Conservation (phyloP, 2,113 vertebrate species). For the Thalassarche chlororhynchos region DNA sequence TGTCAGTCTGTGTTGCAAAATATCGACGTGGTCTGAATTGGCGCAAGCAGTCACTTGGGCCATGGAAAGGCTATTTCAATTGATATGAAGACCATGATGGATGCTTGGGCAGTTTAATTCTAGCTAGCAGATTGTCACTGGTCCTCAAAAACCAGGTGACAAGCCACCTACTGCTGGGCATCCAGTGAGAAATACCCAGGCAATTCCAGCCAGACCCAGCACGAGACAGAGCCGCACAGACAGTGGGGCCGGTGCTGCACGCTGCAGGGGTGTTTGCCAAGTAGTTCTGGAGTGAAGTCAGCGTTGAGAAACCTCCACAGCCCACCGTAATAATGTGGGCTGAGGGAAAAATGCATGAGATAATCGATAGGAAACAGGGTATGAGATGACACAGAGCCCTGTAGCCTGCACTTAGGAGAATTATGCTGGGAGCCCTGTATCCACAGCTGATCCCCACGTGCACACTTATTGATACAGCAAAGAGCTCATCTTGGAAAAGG, state of each 20-base stretch:
- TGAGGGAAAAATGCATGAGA: not conserved
- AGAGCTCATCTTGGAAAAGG: not conserved
- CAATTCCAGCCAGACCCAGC: not conserved
- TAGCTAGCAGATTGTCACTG: not conserved
- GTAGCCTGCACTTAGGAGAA: not conserved
- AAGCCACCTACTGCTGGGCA: not conserved
- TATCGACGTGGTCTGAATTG: not conserved
- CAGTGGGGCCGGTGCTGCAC: not conserved
- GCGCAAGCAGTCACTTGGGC: not conserved
- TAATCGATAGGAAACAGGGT: not conserved
- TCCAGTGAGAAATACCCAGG: not conserved
- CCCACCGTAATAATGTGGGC: not conserved
- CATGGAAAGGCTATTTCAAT: not conserved
- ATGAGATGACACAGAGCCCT: not conserved
- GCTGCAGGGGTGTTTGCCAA: not conserved
- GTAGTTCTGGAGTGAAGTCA: not conserved
- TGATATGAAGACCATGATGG: not conserved
- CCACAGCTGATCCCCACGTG: not conserved
- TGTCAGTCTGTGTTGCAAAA: not conserved
- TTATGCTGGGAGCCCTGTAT: not conserved
- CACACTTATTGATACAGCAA: not conserved
- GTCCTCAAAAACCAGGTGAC: not conserved
- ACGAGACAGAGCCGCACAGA: fast-evolving
- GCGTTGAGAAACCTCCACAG: not conserved
- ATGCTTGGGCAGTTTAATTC: not conserved